These are phyloP conservation scores for Falco naumanni DNA, from an alignment of 2,797 vertebrate genomes.

Conservation along the genomic window DNA sequence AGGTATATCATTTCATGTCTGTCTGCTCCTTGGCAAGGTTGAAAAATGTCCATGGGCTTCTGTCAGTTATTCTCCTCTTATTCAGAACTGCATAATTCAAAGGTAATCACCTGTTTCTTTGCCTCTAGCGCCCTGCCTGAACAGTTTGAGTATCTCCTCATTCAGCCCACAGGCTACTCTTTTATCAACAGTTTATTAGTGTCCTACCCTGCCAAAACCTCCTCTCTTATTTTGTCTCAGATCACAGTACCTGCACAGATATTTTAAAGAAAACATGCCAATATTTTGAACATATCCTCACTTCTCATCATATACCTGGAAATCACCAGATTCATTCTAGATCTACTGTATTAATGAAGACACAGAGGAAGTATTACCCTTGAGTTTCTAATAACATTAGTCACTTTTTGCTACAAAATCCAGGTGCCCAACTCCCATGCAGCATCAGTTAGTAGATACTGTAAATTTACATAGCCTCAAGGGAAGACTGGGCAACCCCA, in stretches of 20 bases:
- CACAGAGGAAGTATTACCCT: neutral
- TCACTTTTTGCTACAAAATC: neutral
- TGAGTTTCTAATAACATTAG: neutral
- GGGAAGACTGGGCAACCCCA: neutral
- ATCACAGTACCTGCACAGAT: neutral
- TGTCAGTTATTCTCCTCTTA: neutral
- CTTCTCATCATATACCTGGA: neutral
- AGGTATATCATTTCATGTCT: neutral
- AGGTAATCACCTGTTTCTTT: conserved; percentile 19
- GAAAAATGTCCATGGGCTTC: neutral
- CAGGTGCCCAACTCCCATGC: neutral
- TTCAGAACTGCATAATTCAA: neutral
- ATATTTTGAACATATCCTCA: neutral
- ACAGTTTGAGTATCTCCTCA: conserved; percentile 26
- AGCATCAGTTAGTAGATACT: neutral
- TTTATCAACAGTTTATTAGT: conserved; percentile 51
- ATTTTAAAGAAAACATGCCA: neutral
- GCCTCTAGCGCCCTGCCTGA: conserved; percentile 25
- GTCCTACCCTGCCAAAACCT: neutral
- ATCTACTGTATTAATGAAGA: neutral
- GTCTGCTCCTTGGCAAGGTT: neutral
- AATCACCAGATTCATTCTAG: neutral
- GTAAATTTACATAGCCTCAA: neutral
- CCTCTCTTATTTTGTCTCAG: neutral
- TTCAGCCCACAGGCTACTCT: neutral